Percentiles rank a stretch among this genome's conserved stretches.
Evolutionary conservation across 2,888 invertebrate genomes (phyloP).

Genomic region (Ennomos quercinarius): DNA sequence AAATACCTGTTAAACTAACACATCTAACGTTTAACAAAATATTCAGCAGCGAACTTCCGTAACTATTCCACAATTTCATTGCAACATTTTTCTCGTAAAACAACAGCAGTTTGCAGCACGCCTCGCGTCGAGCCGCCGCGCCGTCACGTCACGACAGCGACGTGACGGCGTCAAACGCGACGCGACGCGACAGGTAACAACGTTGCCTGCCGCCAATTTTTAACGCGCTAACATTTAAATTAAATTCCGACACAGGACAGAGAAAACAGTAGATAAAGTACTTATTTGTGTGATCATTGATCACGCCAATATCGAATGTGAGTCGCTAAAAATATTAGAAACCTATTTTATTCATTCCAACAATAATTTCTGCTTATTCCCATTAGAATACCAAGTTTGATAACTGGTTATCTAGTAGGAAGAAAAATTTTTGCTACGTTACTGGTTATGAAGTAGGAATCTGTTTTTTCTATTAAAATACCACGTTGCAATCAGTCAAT

Average conservation of each 20-base stretch:
- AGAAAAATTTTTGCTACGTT: too few relatives aligned
- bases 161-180: constrained; percentile 54
- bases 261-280: constrained; percentile 5
- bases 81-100: constrained; percentile 37
- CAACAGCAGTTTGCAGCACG: constrained; percentile 18
- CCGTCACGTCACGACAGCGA: constrained; percentile 50
- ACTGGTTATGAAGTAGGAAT: too few relatives aligned
- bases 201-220: constrained; percentile 70
- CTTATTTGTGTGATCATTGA: too few relatives aligned
- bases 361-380: too few relatives aligned
- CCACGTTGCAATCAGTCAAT: too few relatives aligned
- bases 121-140: constrained; percentile 1
- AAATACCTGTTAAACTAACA: neutral
- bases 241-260: constrained; percentile 60
- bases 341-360: too few relatives aligned
- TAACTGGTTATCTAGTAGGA: too few relatives aligned
- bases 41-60: constrained; percentile 14
- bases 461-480: too few relatives aligned
- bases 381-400: too few relatives aligned
- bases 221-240: constrained; percentile 79
- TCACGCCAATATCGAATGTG: neutral
- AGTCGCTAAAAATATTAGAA: too few relatives aligned
- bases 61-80: constrained; percentile 33
- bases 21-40: constrained; percentile 8
- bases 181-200: constrained; percentile 70